These are phyloP conservation scores for Danionella dracula DNA, from an alignment of 2,797 vertebrate genomes.

Conservation along the genomic window DNA sequence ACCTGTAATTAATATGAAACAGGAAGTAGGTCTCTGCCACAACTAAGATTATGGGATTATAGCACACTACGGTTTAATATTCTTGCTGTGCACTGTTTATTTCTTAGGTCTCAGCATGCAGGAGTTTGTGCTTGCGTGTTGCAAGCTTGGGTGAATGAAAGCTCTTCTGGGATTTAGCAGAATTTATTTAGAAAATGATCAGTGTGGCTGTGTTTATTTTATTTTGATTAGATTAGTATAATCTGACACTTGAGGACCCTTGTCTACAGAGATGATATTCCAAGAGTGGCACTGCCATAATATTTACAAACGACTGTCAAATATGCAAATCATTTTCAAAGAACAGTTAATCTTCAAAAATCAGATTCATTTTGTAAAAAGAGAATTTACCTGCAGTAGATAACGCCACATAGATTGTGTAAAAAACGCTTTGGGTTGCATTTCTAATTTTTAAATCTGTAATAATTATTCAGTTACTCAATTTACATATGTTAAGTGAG, in stretches of 20 bases:
- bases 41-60: conserved; percentile 47
- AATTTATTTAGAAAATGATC: neutral
- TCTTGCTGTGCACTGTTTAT: neutral
- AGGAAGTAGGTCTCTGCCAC: conserved; percentile 41
- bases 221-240: neutral
- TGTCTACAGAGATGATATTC: neutral
- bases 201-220: neutral
- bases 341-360: no score
- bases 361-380: no score
- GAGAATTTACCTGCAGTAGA: no score
- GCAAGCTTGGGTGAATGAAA: conserved; percentile 1
- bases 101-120: neutral
- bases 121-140: neutral
- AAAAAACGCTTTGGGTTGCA: no score
- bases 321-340: neutral
- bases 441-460: no score
- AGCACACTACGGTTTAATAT: conserved; percentile 37
- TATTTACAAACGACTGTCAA: neutral
- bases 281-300: neutral
- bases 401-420: no score
- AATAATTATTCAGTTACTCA: no score
- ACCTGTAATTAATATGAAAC: conserved; percentile 31
- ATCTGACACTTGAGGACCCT: conserved; percentile 6
- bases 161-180: neutral
- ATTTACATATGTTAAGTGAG: no score